A percentile compares a stretch with the other conserved stretches of the same genome.
Conservation (phyloP, 1,140 invertebrate species). For the Zaprionus inermis region DNA sequence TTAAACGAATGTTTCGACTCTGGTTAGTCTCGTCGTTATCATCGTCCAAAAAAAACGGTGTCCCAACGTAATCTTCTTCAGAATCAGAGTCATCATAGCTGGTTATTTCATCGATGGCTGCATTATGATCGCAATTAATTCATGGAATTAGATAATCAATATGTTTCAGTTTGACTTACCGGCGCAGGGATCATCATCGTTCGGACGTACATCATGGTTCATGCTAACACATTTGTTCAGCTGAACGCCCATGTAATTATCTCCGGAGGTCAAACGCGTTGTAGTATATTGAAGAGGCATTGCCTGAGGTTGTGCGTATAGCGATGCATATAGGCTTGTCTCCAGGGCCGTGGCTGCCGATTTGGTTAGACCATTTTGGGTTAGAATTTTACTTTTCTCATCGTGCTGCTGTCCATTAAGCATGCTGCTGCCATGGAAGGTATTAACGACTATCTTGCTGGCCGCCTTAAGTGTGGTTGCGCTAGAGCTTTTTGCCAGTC, state of each 20-base stretch:
- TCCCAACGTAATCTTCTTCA: conserved; percentile 74
- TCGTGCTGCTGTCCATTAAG: conserved; percentile 70
- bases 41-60: conserved; percentile 70
- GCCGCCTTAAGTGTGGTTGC: conserved; percentile 55
- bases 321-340: conserved; percentile 74
- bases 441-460: conserved; percentile 79
- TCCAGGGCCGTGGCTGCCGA: conserved; percentile 75
- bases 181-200: conserved; percentile 75
- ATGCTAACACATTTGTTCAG: conserved; percentile 56
- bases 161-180: conserved; percentile 34
- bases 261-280: conserved; percentile 44
- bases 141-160: too few species aligned
- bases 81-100: conserved; percentile 77
- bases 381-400: conserved; percentile 72
- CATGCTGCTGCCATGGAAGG: conserved; percentile 81
- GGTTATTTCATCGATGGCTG: conserved; percentile 78
- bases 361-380: conserved; percentile 79
- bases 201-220: conserved; percentile 42
- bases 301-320: conserved; percentile 58
- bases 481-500: conserved; percentile 30
- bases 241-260: conserved; percentile 69
- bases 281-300: conserved; percentile 26
- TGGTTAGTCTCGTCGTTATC: conserved; percentile 67
- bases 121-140: too few species aligned
- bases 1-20: conserved; percentile 68